Evolutionary conservation across 2,113 vertebrate species (phyloP), one percentile per base, ranked within the genome.

Genomic region (Ifrita kowaldi): DNA sequence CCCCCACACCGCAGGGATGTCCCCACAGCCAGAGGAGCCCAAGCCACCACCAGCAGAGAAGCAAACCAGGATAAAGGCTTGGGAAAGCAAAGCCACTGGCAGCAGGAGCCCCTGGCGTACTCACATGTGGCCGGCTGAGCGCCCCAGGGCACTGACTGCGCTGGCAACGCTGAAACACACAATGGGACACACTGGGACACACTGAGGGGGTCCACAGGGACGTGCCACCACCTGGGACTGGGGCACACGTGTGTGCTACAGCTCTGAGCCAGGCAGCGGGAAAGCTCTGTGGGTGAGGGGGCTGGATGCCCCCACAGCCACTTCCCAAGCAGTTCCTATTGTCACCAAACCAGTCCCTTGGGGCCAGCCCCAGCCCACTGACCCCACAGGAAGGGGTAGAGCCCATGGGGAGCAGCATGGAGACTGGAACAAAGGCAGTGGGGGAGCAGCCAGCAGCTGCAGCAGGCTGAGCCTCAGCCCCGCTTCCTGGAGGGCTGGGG

Each of bases 121-220:
- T 99, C 97, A 99, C 99, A 99, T 98, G 98, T 99, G 95, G 98
- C 91, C 4, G 98, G 98, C 62, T 97, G 98, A 90, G 98, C 53
- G 46, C 97, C 98, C 98, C 98, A 98, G 42, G 98, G 95, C 92
- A 98, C 97, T 63, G 98, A 92, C 18, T 97, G 93, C 42, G 89
- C 88, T 92, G 96, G 96, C 93, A 97, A 95, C 41, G 95, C 98
- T 99, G 96, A 96, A 98, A 98, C 77, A 95, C 95, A 97, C 84
- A 95, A 97, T 3, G 3, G 93, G 93, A 93, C 84, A 75, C 1
- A 7, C 89, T 3, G 3, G 93, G 93, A 93, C 84, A 75, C 1
- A 6, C 91, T 94, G 89, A 96, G 87, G 1, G 1, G 9, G n/a
- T n/a, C 1, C 46, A 55, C 2, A 0, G 17, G 86, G 24, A 86